Evolutionary conservation across 2,888 invertebrate genomes (phyloP).

Genomic region (Leptinotarsa tumamoca): DNA sequence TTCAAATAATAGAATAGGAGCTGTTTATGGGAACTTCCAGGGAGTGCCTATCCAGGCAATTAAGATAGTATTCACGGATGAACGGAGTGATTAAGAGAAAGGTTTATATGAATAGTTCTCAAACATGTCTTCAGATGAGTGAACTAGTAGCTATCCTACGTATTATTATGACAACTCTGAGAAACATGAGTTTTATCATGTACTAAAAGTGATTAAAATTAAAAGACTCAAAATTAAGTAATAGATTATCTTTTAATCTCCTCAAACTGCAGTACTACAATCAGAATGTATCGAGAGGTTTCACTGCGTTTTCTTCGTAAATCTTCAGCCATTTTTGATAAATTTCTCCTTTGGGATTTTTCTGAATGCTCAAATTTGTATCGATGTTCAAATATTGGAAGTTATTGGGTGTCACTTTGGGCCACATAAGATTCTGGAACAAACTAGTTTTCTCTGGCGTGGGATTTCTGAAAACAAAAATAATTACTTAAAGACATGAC

Average conservation of each 20-base stretch:
- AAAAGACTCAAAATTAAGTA: not conserved
- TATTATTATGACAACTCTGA: too few relatives aligned
- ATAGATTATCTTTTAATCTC: not conserved
- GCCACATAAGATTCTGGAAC: constrained; percentile 41
- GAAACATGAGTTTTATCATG: not conserved
- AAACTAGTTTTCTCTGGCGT: constrained; percentile 49
- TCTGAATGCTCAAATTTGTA: constrained; percentile 34
- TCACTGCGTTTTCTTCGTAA: constrained; percentile 35
- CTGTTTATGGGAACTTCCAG: too few relatives aligned
- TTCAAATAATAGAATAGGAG: too few relatives aligned
- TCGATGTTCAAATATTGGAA: constrained; percentile 42
- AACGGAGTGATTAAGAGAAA: too few relatives aligned
- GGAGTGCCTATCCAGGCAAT: too few relatives aligned
- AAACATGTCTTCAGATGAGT: too few relatives aligned
- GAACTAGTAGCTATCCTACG: too few relatives aligned
- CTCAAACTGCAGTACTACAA: not conserved
- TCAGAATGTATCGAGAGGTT: constrained; percentile 34
- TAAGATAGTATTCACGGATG: too few relatives aligned
- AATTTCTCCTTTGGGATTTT: constrained; percentile 30
- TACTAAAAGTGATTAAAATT: not conserved
- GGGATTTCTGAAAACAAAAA: constrained; percentile 54
- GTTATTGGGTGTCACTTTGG: constrained; percentile 34
- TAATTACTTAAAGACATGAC: not conserved
- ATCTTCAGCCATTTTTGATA: constrained; percentile 37
- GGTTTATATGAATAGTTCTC: too few relatives aligned